Conservation (phyloP, 1,140 invertebrate genomes). For the Palaemon carinicauda region DNA sequence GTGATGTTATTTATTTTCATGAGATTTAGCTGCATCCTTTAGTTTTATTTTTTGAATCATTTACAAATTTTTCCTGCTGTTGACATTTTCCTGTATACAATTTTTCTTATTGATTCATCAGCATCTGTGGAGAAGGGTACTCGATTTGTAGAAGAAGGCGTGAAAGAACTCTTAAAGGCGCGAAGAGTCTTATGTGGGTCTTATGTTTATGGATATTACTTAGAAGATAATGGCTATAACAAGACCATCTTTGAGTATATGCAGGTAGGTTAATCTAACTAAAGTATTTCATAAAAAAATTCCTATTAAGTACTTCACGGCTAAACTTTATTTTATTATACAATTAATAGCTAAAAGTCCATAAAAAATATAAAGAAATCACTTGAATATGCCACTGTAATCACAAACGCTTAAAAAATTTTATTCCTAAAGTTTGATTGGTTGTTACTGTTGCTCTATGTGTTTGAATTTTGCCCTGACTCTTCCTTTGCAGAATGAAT, state of each 20-base stretch:
- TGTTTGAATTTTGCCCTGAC: neutral
- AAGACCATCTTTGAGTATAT: conserved; percentile 78
- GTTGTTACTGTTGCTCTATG: neutral
- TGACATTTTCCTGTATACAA: neutral
- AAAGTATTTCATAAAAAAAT: no score
- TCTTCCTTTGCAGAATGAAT: conserved; percentile 70
- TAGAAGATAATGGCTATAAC: conserved; percentile 74
- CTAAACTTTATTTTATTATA: neutral
- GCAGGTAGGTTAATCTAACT: conserved; percentile 67
- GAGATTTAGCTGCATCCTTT: no score
- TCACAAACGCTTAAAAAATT: no score
- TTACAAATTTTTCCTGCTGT: no score
- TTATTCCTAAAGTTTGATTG: conserved; percentile 18
- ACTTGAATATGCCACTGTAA: neutral
- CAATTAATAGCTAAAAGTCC: neutral
- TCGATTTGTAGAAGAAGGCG: conserved; percentile 74
- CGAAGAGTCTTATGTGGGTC: conserved; percentile 74
- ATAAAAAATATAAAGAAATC: neutral
- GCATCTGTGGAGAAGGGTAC: conserved; percentile 63
- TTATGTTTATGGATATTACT: conserved; percentile 76
- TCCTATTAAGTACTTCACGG: no score
- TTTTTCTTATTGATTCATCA: neutral
- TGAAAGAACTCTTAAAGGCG: conserved; percentile 73
- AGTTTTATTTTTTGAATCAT: no score
- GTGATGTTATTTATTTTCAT: no score